A percentile compares a stretch with the other conserved stretches of the same genome.
These are phyloP conservation scores for Epizoanthus fatuus DNA, from an alignment of 92 coral and sea anemone species.

Conservation along the genomic window DNA sequence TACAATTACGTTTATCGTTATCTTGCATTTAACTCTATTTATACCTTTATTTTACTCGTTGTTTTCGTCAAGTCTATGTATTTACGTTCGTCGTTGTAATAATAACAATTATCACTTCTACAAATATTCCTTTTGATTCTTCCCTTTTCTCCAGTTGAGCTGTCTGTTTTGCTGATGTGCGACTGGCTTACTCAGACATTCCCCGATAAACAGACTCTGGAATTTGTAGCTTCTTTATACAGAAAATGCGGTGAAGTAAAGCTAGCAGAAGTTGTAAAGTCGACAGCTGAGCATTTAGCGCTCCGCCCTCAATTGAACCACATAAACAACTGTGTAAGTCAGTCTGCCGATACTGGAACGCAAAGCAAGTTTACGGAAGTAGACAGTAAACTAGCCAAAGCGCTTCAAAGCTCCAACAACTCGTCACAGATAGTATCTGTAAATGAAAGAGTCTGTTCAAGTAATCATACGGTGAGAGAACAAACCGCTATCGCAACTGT, in stretches of 20 bases:
- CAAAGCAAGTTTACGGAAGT: not conserved
- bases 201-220: slow-evolving; percentile 23
- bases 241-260: slow-evolving; percentile 15
- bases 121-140: not conserved
- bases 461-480: not conserved
- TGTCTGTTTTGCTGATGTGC: slow-evolving; percentile 46
- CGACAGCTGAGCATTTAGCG: not conserved
- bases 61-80: not conserved
- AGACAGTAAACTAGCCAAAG: not conserved
- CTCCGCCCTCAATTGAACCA: slow-evolving; percentile 3
- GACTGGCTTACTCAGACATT: slow-evolving; percentile 60
- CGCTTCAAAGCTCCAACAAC: not conserved
- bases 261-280: slow-evolving; percentile 13
- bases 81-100: not conserved
- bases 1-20: too few species aligned
- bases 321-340: not conserved
- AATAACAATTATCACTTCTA: not conserved
- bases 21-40: too few species aligned
- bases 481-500: not conserved
- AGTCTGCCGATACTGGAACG: not conserved
- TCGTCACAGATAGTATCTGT: not conserved
- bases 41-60: too few species aligned
- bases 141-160: slow-evolving; percentile 23
- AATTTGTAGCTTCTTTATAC: slow-evolving; percentile 18
- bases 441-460: not conserved